These are phyloP conservation scores for Apeltes quadracus DNA, from an alignment of 2,113 vertebrate species.

Conservation along the genomic window DNA sequence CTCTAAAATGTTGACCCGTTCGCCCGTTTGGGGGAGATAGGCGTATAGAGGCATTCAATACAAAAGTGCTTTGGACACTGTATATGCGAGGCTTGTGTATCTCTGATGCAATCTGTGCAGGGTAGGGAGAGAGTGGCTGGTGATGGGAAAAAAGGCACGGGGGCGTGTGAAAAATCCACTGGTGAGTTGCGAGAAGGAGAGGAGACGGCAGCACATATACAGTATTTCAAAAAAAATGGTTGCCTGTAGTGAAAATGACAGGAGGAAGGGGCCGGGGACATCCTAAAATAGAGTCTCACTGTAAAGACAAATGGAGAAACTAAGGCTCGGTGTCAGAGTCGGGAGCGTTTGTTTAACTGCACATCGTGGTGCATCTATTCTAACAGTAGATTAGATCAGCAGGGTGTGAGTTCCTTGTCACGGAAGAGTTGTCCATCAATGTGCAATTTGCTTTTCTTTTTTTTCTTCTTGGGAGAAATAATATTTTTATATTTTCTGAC, in stretches of 20 bases:
- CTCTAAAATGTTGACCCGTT: constrained; percentile 2
- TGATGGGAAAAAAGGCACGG: neutral
- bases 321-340: neutral
- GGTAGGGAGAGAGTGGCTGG: neutral
- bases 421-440: neutral
- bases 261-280: neutral
- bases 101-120: neutral
- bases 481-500: neutral
- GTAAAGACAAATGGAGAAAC: neutral
- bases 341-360: neutral
- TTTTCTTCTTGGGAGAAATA: neutral
- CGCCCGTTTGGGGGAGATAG: neutral
- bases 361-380: neutral
- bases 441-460: neutral
- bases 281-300: neutral
- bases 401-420: neutral
- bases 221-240: neutral
- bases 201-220: neutral
- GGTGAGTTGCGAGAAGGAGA: neutral
- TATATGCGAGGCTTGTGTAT: neutral
- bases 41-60: neutral
- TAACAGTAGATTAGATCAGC: neutral
- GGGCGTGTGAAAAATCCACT: neutral
- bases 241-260: constrained; percentile 1
- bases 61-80: neutral